Evolutionary conservation across 2,888 invertebrate genomes (phyloP), one percentile per base, ranked within the genome.

Genomic region (Therioaphis trifolii): DNA sequence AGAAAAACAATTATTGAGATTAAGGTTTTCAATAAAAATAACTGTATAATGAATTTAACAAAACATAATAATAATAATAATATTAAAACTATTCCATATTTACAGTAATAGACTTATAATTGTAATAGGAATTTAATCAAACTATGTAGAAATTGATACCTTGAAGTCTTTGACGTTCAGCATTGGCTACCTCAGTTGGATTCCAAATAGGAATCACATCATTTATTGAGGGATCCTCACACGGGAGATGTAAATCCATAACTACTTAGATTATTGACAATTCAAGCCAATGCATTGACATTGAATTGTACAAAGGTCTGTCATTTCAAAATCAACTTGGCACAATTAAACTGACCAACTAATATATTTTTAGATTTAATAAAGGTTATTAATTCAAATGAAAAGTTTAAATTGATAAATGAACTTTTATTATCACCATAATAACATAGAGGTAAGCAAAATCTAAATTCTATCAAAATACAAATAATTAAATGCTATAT

Each of bases 261-360:
- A 74, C 82, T 82, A 82, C 29, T 63, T 24, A 55, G 21, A 29
- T 72, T 24, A 72, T 18, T 63, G 52, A 63, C 24, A 29, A 66
- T 46, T 61, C 4, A 82, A 82, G 27, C 46, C 40, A 66, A 74
- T 21, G 46, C 63, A 66, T 63, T 82, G 82, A 74, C 82, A 74
- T 82, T 82, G 63, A 82, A 61, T 82, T 43, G 1, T 21, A 72
- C 55, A 61, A 80, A 66, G 14, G 49, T 74, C 82, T 40, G 15
- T 82, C 21, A 82, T 82, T 82, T 82, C 82, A 82, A 82, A 82
- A 82, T 80, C 49, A 72, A 82, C 40, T 82, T 82, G 82, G 82
- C 82, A 82, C 82, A 74, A 82, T 52, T 24, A 49, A 49, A 82
- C 40, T 18, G 66, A 82, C 24, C 24, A 55, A 55, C 24, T 5